These are phyloP conservation scores for honey bee (Apis mellifera) DNA, from an alignment of 1,140 invertebrate species.

Conservation along the genomic window Amel_HAv3.1 CM009937.2:10391001-10391500, in stretches of 20 bases:
- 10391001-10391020: too few relatives aligned
- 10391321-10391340: conserved; percentile 62
- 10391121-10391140: neutral
- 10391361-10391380: conserved; percentile 59
- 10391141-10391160: too few relatives aligned
- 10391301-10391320: conserved; percentile 66
- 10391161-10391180: neutral
- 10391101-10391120: too few relatives aligned
- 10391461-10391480: neutral
- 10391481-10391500: neutral
- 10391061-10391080: too few relatives aligned
- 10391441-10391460: neutral
- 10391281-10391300: conserved; percentile 37
- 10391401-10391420: conserved; percentile 14
- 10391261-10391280: conserved; percentile 45
- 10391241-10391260: conserved; percentile 55
- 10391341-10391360: conserved; percentile 54
- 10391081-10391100: too few relatives aligned
- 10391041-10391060: too few relatives aligned
- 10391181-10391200: conserved; percentile 50
- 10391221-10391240: conserved; percentile 36
- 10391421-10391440: neutral
- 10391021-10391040: too few relatives aligned
- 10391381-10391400: conserved; percentile 8
- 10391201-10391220: conserved; percentile 13